Conservation (phyloP, 1,140 invertebrate genomes). For the Acromyrmex charruanus region DNA sequence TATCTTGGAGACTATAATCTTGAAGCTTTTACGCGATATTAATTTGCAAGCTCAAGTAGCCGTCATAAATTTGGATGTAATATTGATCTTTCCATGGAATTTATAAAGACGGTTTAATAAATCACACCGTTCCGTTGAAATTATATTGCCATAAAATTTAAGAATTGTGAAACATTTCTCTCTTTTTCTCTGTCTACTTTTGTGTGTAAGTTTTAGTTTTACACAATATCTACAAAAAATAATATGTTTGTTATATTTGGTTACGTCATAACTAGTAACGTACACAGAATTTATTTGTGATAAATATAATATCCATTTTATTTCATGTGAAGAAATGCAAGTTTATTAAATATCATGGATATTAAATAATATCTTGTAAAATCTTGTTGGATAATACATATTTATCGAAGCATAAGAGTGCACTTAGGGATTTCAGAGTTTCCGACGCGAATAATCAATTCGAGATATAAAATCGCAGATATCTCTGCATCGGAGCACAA, state of each 20-base stretch:
- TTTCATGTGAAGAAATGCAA: background rate
- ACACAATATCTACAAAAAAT: background rate
- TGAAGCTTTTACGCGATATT: constrained; percentile 49
- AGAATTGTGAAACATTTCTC: constrained; percentile 8
- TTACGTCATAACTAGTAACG: background rate
- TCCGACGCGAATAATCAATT: constrained; percentile 51
- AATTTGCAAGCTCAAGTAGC: constrained; percentile 51
- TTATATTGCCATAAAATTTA: constrained; percentile 41
- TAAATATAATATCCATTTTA: background rate
- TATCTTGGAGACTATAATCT: constrained; percentile 45
- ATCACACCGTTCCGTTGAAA: constrained; percentile 29
- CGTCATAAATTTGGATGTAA: constrained; percentile 56
- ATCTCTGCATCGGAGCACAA: constrained; percentile 56
- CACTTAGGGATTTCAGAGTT: background rate
- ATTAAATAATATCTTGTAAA: constrained; percentile 22
- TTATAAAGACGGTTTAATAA: constrained; percentile 41
- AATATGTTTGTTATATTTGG: background rate
- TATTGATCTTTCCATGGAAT: constrained; percentile 51
- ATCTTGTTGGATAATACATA: background rate
- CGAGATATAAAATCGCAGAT: constrained; percentile 52
- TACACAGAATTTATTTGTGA: background rate
- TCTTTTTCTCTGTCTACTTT: background rate
- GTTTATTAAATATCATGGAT: background rate
- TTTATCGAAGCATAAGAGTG: background rate
- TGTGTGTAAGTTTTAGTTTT: background rate